Evolutionary conservation across 2,797 vertebrate genomes (phyloP).

Genomic region (Margarornis squamiger): DNA sequence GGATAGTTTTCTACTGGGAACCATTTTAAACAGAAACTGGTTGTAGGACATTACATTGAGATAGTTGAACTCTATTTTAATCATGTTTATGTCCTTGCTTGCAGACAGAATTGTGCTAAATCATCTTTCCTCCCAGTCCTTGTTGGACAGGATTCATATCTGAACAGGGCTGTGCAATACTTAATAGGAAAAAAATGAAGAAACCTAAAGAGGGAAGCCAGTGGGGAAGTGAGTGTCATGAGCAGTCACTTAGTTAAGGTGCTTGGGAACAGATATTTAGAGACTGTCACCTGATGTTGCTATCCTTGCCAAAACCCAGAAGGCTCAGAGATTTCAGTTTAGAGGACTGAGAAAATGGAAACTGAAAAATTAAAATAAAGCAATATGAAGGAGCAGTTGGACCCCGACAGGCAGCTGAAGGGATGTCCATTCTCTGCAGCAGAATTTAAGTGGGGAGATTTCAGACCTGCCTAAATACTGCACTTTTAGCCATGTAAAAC

Average conservation of each 20-base stretch:
- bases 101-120: neutral
- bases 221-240: neutral
- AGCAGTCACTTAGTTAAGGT: neutral
- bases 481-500: conserved; percentile 9
- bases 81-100: neutral
- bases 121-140: neutral
- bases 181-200: neutral
- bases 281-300: neutral
- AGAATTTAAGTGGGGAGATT: neutral
- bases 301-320: neutral
- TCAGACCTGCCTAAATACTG: conserved; percentile 19
- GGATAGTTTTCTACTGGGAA: neutral
- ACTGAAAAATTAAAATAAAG: neutral
- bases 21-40: neutral
- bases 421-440: neutral
- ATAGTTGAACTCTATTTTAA: neutral
- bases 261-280: neutral
- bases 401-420: conserved; percentile 5
- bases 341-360: neutral
- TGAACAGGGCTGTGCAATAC: neutral
- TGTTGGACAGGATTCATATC: neutral
- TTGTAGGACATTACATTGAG: neutral
- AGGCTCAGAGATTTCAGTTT: neutral
- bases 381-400: neutral
- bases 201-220: neutral